Conservation (phyloP, 2,113 vertebrate genomes). For the Melanocharis versteri region DNA sequence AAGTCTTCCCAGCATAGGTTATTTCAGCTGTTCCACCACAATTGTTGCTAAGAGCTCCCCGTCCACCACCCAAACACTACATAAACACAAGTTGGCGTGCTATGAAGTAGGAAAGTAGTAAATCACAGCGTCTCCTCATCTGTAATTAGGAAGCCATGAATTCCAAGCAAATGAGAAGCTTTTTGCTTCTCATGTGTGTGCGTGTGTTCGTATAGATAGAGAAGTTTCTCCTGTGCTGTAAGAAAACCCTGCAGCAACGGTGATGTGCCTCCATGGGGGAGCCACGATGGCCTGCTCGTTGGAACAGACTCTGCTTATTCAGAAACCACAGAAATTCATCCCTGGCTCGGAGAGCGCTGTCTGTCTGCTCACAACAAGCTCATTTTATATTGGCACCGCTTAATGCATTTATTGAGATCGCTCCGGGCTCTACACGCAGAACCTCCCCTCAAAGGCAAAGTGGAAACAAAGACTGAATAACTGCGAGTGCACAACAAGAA, state of each 20-base stretch:
- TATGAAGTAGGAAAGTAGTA: not conserved
- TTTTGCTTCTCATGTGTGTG: not conserved
- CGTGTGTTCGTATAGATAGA: rapidly evolving
- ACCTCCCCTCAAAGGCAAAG: not conserved
- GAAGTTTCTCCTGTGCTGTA: not conserved
- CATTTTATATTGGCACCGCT: not conserved
- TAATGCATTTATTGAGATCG: not conserved
- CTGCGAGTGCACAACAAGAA: not conserved
- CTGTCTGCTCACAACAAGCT: not conserved
- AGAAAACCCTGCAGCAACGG: not conserved
- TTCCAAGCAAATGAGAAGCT: not conserved
- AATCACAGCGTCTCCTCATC: not conserved
- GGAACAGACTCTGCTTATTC: not conserved
- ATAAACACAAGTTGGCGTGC: not conserved
- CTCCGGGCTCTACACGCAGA: not conserved
- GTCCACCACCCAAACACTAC: not conserved
- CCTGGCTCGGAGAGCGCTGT: not conserved
- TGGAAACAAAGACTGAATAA: not conserved
- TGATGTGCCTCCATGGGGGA: not conserved
- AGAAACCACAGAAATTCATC: not conserved
- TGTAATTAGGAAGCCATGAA: not conserved
- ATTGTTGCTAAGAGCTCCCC: not conserved
- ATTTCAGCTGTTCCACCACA: not conserved
- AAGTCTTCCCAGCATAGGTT: not conserved
- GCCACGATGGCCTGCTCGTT: not conserved